Evolutionary conservation across 2,888 invertebrate genomes (phyloP).

Genomic region (Limnephilus marmoratus): DNA sequence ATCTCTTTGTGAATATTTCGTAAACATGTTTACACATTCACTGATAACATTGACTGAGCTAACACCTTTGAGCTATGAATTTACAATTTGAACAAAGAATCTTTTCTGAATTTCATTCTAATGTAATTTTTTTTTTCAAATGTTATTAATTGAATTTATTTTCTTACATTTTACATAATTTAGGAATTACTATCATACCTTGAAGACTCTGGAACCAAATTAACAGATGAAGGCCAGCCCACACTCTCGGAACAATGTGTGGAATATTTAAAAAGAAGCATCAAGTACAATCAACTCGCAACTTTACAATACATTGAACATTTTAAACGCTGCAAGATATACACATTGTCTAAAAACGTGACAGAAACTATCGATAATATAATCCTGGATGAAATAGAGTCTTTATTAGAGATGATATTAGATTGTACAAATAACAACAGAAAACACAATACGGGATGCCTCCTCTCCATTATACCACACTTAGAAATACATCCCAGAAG

Average conservation of each 20-base stretch:
- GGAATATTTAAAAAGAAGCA: constrained; percentile 73
- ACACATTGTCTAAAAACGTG: constrained; percentile 23
- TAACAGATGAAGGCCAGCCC: constrained; percentile 68
- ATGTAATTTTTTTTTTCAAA: background rate
- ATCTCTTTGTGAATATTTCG: constrained; percentile 7
- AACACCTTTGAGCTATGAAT: background rate
- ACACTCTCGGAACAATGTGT: constrained; percentile 71
- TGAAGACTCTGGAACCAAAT: constrained; percentile 70
- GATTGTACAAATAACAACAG: constrained; percentile 54
- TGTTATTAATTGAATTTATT: background rate
- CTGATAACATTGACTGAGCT: constrained; percentile 10
- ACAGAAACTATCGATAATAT: constrained; percentile 35
- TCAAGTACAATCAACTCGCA: constrained; percentile 74
- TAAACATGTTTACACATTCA: constrained; percentile 16
- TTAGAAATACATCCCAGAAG: constrained; percentile 45
- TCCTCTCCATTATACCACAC: constrained; percentile 58
- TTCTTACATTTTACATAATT: constrained; percentile 66
- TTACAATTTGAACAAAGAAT: constrained; percentile 30
- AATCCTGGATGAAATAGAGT: constrained; percentile 58
- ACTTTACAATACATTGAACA: constrained; percentile 67
- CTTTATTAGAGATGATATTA: constrained; percentile 54
- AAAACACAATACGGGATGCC: constrained; percentile 54
- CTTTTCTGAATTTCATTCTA: constrained; percentile 61
- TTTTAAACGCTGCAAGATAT: constrained; percentile 46
- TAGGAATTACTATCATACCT: constrained; percentile 73